phyloP scores from a whole-genome alignment of 2,888 invertebrate genomes.

The Patella depressa region DNA sequence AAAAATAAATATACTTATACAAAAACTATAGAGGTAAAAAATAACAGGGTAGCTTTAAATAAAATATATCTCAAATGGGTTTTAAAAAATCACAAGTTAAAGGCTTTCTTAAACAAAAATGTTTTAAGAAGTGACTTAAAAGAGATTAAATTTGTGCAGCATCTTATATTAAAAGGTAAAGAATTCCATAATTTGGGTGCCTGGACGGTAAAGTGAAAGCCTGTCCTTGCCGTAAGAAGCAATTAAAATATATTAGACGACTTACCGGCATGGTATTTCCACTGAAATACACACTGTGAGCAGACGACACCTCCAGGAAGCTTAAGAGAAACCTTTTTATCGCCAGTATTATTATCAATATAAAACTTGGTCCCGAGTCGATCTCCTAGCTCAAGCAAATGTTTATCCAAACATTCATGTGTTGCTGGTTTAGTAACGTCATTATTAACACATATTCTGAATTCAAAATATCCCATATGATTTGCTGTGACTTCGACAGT shows the following conservation, averaged over 20 bases:
- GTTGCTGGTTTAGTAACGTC: neutral
- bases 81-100: too few relatives aligned
- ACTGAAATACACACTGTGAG: neutral
- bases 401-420: neutral
- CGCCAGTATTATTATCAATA: neutral
- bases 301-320: neutral
- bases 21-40: too few relatives aligned
- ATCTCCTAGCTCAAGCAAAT: neutral
- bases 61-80: too few relatives aligned
- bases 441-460: neutral
- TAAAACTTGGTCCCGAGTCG: neutral
- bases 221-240: too few relatives aligned
- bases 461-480: neutral
- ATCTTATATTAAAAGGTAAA: too few relatives aligned
- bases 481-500: neutral
- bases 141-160: too few relatives aligned
- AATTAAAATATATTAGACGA: neutral
- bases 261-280: neutral
- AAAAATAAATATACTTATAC: too few relatives aligned
- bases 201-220: too few relatives aligned
- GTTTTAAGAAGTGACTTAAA: too few relatives aligned
- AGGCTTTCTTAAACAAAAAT: too few relatives aligned
- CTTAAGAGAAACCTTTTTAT: neutral
- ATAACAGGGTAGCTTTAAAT: too few relatives aligned
- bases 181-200: too few relatives aligned